Conservation (phyloP, 64 coral and sea anemone genomes). For the Dendronephthya gigantea region DNA sequence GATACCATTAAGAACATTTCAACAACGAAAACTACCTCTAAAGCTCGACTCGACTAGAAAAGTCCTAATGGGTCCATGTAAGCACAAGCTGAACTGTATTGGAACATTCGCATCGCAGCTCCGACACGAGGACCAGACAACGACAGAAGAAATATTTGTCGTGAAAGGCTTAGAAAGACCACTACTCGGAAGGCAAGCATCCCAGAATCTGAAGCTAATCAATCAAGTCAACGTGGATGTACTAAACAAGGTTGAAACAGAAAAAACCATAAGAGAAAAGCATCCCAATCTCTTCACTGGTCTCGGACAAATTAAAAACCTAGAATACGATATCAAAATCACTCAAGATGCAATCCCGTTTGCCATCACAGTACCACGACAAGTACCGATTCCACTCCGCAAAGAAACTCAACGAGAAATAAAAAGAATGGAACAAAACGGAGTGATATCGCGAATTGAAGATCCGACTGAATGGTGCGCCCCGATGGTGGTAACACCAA, state of each 20-base stretch:
- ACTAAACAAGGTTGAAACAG: conserved; percentile 14
- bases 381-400: conserved; percentile 45
- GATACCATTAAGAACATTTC: background rate
- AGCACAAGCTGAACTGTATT: conserved; percentile 30
- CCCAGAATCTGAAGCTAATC: conserved; percentile 20
- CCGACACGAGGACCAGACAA: conserved; percentile 14
- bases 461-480: background rate
- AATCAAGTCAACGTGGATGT: background rate
- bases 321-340: conserved; percentile 40
- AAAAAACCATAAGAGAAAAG: background rate
- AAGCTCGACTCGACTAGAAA: conserved; percentile 5
- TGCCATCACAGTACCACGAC: conserved; percentile 36
- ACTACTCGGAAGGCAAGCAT: conserved; percentile 31
- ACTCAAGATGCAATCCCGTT: conserved; percentile 36
- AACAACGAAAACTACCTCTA: conserved; percentile 14
- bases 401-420: conserved; percentile 8
- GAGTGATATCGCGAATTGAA: conserved; percentile 4
- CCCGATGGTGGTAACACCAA: background rate
- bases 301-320: conserved; percentile 35
- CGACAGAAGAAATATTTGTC: conserved; percentile 24
- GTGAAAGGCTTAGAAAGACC: conserved; percentile 37
- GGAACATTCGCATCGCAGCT: conserved; percentile 30
- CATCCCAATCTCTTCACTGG: conserved; percentile 43
- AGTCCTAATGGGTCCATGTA: conserved; percentile 31
- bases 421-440: background rate